phyloP scores from a whole-genome alignment of 2,797 vertebrate species.

The Eremophila alpestris region DNA sequence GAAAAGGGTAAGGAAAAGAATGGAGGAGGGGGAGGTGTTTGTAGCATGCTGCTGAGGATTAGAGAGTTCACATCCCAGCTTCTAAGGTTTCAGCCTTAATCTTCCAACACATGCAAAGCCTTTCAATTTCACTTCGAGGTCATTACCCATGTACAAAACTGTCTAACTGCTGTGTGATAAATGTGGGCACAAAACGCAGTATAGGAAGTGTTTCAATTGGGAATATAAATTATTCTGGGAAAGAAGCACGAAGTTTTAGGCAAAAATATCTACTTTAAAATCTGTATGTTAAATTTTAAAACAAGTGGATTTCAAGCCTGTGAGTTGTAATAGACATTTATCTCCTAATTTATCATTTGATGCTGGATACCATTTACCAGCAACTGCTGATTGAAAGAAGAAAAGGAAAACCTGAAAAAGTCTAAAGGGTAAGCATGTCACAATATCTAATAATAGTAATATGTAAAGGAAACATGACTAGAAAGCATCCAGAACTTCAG shows the following conservation, averaged over 20 bases:
- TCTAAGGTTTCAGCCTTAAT: slow-evolving; percentile 55
- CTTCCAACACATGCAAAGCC: slow-evolving; percentile 32
- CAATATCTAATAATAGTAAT: background rate
- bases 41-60: slow-evolving; percentile 27
- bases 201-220: background rate
- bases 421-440: background rate
- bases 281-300: background rate
- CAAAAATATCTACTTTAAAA: background rate
- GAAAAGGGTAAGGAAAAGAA: background rate
- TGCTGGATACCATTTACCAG: background rate
- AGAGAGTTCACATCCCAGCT: slow-evolving; percentile 11
- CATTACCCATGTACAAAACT: background rate
- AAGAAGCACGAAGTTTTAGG: background rate
- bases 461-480: background rate
- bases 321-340: background rate
- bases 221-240: background rate
- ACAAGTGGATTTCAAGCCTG: background rate
- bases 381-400: background rate
- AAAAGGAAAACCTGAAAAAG: background rate
- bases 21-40: background rate
- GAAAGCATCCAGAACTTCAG: background rate
- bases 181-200: background rate
- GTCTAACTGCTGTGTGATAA: background rate
- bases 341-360: background rate
- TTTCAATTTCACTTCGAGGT: slow-evolving; percentile 47